phyloP scores from a whole-genome alignment of 2,113 vertebrate genomes.

The Felis catus region DNA sequence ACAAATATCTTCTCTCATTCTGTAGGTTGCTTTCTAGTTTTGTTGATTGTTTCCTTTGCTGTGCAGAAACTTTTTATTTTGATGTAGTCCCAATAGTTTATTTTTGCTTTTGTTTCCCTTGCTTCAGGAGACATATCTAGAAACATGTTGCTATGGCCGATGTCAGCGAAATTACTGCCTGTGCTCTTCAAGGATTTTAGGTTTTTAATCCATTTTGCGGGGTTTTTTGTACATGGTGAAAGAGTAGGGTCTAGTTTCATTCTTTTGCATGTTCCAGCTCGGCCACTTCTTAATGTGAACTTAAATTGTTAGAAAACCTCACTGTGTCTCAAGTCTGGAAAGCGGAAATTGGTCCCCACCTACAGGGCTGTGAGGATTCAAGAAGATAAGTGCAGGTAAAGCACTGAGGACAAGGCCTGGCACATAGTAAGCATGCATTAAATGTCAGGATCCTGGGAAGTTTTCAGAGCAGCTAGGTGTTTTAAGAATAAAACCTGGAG shows the following conservation, averaged over 20 bases:
- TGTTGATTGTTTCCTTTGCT: background rate
- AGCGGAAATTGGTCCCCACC: background rate
- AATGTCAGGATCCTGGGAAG: background rate
- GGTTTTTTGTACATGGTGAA: background rate
- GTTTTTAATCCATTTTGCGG: background rate
- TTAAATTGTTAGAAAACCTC: background rate
- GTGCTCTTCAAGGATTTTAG: background rate
- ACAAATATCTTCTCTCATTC: background rate
- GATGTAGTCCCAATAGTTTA: background rate
- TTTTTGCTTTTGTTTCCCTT: background rate
- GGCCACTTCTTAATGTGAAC: background rate
- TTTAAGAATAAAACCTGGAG: background rate
- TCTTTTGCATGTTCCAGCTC: background rate
- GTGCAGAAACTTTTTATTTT: background rate
- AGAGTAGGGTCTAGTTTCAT: background rate
- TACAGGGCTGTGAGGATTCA: background rate
- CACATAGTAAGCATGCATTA: background rate
- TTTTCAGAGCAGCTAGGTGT: background rate
- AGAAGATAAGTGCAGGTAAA: background rate
- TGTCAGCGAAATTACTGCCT: background rate
- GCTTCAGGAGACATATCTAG: background rate
- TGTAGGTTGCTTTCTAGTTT: background rate
- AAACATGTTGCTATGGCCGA: background rate
- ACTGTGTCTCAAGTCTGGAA: background rate
- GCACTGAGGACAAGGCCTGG: background rate